Percentiles rank a stretch among this genome's conserved stretches.
Evolutionary conservation across 2,888 invertebrate species (phyloP).

Genomic region (Parnassius apollo): DNA sequence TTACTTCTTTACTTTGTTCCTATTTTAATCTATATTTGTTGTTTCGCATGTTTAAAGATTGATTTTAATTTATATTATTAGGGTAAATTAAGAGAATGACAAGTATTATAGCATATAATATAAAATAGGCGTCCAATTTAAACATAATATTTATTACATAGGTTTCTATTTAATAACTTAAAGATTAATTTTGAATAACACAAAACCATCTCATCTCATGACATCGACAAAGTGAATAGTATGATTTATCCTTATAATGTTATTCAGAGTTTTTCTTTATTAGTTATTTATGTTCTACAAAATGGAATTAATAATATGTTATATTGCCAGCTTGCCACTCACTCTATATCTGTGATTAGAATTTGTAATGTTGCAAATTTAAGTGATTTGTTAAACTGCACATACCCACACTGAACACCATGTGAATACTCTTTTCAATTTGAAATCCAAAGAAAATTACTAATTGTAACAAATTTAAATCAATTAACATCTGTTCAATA

Average conservation of each 20-base stretch:
- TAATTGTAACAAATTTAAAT: background rate
- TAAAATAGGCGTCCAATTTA: slow-evolving; percentile 1
- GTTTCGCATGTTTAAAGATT: slow-evolving; percentile 60
- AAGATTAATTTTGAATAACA: slow-evolving; percentile 45
- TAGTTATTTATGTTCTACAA: slow-evolving; percentile 28
- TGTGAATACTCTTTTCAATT: slow-evolving; percentile 44
- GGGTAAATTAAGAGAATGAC: background rate
- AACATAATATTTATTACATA: slow-evolving; percentile 28
- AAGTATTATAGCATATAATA: background rate
- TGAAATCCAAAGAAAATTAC: slow-evolving; percentile 45
- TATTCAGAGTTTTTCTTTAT: slow-evolving; percentile 46
- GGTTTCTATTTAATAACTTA: slow-evolving; percentile 37
- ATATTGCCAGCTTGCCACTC: slow-evolving; percentile 54
- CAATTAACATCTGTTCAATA: too few relatives aligned
- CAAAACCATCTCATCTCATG: slow-evolving; percentile 10
- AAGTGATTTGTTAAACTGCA: slow-evolving; percentile 22
- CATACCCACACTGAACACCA: background rate
- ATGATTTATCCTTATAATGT: slow-evolving; percentile 7
- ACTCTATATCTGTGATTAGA: slow-evolving; percentile 68
- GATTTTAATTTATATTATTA: slow-evolving; percentile 10
- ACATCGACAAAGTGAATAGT: slow-evolving; percentile 1
- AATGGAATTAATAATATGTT: background rate
- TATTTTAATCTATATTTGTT: slow-evolving; percentile 39
- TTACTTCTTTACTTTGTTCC: slow-evolving; percentile 38
- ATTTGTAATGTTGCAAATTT: slow-evolving; percentile 52